These are phyloP conservation scores for Diogma glabrata DNA, from an alignment of 2,888 invertebrate genomes.

Conservation along the genomic window DNA sequence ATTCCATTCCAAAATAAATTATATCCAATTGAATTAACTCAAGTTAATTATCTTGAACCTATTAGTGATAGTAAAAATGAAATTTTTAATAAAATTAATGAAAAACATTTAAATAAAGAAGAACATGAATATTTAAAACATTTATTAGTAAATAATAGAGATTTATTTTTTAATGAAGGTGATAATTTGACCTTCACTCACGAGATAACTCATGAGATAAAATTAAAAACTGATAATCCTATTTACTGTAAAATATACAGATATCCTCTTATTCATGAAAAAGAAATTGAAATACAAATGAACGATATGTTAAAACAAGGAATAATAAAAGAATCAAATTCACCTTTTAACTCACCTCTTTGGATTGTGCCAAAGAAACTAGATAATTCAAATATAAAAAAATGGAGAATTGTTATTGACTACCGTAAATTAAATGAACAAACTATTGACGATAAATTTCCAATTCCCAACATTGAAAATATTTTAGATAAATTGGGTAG, in stretches of 20 bases:
- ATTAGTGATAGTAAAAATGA: neutral
- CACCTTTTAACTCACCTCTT: neutral
- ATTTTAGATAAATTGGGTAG: neutral
- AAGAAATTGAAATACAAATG: neutral
- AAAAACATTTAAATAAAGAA: neutral
- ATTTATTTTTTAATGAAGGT: neutral
- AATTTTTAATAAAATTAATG: neutral
- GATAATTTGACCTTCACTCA: neutral
- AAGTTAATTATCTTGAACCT: neutral
- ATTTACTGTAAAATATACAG: neutral
- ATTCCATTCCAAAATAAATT: conserved; percentile 3
- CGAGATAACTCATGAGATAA: neutral
- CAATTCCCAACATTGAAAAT: neutral
- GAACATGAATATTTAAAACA: neutral
- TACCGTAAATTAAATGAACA: too few relatives aligned
- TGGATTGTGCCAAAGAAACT: neutral
- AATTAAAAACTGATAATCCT: neutral
- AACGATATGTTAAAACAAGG: neutral
- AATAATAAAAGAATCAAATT: neutral
- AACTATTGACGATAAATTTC: neutral
- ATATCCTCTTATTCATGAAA: neutral
- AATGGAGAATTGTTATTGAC: too few relatives aligned
- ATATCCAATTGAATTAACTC: neutral
- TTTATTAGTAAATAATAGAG: neutral
- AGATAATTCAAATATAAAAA: neutral